These are phyloP conservation scores for Zosterops pallidus DNA, from an alignment of 2,113 vertebrate genomes.

Conservation along the genomic window DNA sequence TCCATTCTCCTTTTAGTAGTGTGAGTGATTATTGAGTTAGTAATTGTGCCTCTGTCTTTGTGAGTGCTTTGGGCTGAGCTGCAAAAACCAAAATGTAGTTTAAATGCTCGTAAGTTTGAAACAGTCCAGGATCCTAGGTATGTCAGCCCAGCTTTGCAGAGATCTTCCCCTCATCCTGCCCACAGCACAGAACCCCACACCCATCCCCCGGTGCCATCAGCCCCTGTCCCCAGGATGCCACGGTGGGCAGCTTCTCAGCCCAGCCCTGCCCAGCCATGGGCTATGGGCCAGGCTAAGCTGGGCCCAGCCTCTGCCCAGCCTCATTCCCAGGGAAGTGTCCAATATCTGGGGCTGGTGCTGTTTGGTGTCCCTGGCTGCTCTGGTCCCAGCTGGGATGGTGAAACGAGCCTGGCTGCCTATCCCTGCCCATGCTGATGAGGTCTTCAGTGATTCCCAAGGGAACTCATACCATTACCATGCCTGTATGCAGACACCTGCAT, in stretches of 20 bases:
- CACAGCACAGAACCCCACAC: rapidly evolving
- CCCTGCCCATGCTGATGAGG: not conserved
- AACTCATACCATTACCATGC: not conserved
- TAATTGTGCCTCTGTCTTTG: not conserved
- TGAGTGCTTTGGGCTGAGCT: not conserved
- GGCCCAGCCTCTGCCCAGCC: not conserved
- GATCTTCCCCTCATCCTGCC: not conserved
- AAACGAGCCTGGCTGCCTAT: rapidly evolving
- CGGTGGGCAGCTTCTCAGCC: not conserved
- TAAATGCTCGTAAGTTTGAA: not conserved
- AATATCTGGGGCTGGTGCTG: rapidly evolving
- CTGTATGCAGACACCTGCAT: not conserved
- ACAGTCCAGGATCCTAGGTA: not conserved
- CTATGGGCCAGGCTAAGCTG: not conserved
- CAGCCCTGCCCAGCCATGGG: rapidly evolving
- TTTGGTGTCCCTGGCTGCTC: rapidly evolving
- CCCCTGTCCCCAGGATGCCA: rapidly evolving
- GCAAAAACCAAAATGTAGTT: not conserved
- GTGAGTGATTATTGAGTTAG: not conserved
- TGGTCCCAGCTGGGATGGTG: not conserved
- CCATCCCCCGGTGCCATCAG: rapidly evolving
- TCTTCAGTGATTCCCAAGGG: not conserved
- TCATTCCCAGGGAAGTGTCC: not conserved
- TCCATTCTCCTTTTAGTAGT: not conserved
- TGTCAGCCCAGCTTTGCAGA: not conserved